Evolutionary conservation across 1,140 invertebrate genomes (phyloP).

Genomic region (Zaprionus kolodkinae): DNA sequence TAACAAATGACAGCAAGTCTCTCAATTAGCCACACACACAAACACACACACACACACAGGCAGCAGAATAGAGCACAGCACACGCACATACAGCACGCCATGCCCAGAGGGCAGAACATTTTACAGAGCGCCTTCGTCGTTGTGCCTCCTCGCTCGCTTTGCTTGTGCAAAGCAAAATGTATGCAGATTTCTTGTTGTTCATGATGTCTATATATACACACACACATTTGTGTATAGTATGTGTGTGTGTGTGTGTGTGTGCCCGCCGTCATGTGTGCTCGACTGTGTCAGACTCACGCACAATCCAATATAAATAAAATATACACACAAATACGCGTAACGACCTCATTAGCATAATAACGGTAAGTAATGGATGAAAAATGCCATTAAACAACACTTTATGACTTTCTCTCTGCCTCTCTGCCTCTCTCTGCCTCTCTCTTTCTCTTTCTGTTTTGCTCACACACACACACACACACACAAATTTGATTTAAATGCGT

Average conservation of each 20-base stretch:
- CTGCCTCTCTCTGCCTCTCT: constrained; percentile 18
- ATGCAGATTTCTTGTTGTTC: constrained; percentile 37
- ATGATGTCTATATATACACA: constrained; percentile 32
- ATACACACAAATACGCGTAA: constrained; percentile 82
- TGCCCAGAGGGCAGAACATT: constrained; percentile 32
- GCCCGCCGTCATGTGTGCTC: constrained; percentile 31
- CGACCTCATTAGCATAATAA: constrained; percentile 84
- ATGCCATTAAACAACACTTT: constrained; percentile 84
- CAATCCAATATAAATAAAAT: constrained; percentile 80
- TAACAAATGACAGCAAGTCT: constrained; percentile 56
- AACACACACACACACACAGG: not conserved
- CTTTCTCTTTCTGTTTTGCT: too few relatives aligned
- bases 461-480: constrained; percentile 20
- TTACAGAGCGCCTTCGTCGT: constrained; percentile 20
- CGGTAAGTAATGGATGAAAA: constrained; percentile 83
- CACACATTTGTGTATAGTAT: not conserved
- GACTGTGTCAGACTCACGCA: constrained; percentile 48
- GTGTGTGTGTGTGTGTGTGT: constrained; percentile 19
- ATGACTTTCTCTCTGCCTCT: constrained; percentile 67
- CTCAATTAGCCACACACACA: constrained; percentile 62
- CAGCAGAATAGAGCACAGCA: not conserved
- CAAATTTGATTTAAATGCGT: constrained; percentile 61
- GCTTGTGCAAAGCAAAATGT: constrained; percentile 24
- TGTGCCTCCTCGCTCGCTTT: not conserved
- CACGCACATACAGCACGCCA: constrained; percentile 13